Evolutionary conservation across 2,888 invertebrate genomes (phyloP).

Genomic region (Volucella bombylans): DNA sequence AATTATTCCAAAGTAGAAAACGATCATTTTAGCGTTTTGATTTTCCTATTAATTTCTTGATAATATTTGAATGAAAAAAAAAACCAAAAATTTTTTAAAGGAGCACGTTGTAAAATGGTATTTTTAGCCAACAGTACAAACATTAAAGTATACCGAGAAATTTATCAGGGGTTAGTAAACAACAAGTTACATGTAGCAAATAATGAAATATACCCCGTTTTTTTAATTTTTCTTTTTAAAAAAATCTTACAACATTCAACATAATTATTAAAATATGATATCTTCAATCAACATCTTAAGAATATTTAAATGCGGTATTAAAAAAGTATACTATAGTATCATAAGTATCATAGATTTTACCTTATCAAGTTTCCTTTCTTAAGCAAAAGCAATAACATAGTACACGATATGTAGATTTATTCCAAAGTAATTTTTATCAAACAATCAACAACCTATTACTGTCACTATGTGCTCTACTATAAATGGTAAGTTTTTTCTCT

Average conservation of each 20-base stretch:
- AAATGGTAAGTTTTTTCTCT: constrained; percentile 54
- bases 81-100: constrained; percentile 70
- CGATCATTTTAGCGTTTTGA: constrained; percentile 55
- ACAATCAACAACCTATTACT: constrained; percentile 54
- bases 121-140: constrained; percentile 81
- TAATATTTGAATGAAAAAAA: constrained; percentile 62
- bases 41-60: constrained; percentile 58
- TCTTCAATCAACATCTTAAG: constrained; percentile 43
- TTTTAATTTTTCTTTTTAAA: constrained; percentile 6
- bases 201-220: constrained; percentile 17
- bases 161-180: constrained; percentile 49
- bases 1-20: constrained; percentile 43
- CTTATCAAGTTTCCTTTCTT: constrained; percentile 4
- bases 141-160: constrained; percentile 72
- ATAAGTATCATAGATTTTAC: too few relatives aligned
- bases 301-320: constrained; percentile 16
- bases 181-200: constrained; percentile 38
- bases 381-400: constrained; percentile 9
- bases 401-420: constrained; percentile 46
- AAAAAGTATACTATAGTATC: constrained; percentile 20
- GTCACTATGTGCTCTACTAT: constrained; percentile 40
- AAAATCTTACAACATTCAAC: constrained; percentile 45
- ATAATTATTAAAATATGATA: constrained; percentile 44
- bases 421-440: constrained; percentile 29
- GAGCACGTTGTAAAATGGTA: constrained; percentile 82